Evolutionary conservation across 2,113 vertebrate species (phyloP), one percentile per base, ranked within the genome.

Genomic region (Malurus melanocephalus): DNA sequence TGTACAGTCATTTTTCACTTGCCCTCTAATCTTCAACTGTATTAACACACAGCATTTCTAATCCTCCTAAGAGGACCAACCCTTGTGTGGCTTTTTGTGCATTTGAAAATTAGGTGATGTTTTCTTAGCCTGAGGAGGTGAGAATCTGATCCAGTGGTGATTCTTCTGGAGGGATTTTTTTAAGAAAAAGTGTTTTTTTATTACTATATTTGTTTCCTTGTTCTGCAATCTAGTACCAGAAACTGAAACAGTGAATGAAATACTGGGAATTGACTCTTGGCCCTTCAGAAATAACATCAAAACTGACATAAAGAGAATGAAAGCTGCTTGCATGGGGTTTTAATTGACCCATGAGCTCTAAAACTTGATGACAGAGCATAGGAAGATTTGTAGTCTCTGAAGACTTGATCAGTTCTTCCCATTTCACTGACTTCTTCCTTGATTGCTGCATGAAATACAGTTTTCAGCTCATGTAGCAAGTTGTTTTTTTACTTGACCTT

Each of bases 141-240:
- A 51, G 66, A 77, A 21, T 51, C 32, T 77, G 30, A 85, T 42
- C 16, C 28, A 40, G 45, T 45, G n/a, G 35, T 26, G 57, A 72
- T 90, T 81, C 23, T 80, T 78, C 49, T 56, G 68, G 60, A 75
- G 56, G 38, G 22, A 23, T 57, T 79, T 57, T 21, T 79, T 80
- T 45, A 30, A 74, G 74, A 45, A 69, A 43, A 65, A 19, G 14
- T 1, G n/a, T 28, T 52, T 57, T 72, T 72, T 66, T 62, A 33
- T 83, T 45, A 14, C n/a, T 7, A 1, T 2, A 1, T 60, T 86
- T 60, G 20, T 45, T 90, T 93, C 69, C 30, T 66, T 83, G 64
- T 74, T 94, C 40, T 94, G 80, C 62, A 20, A 78, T 91, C 83
- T 86, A 77, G 80, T 67, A 51, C 55, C 82, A 73, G 67, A 89